Base-by-base conservation (phyloP, 2,888 invertebrate genomes). In the Ernsta delagoae region DNA sequence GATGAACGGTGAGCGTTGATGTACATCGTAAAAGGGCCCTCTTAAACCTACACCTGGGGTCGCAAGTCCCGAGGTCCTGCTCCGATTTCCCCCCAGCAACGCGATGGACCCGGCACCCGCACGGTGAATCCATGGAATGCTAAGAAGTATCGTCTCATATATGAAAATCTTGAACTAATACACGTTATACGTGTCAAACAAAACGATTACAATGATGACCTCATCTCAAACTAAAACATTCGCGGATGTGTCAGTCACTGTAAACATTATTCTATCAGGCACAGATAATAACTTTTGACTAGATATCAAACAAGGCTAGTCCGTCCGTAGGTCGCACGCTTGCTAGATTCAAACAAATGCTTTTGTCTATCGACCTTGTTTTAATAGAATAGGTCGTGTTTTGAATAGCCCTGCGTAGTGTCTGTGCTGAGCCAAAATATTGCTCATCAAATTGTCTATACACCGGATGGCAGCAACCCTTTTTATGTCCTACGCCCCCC, bases 341-440 rank as follows among this genome's bases (percentile, higher is more conserved):
- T 61, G 59, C 74, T 78, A 77, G 77, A n/a, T 45, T 77, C 75
- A 75, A 81, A 79, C 78, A 81, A 78, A 75, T 75, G 71, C 75
- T 45, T 75, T 76, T 76, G 77, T 78, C 59, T 71, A 70, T 34
- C 72, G 77, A 79, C 78, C 79, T 78, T 77, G 71, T 24, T 36
- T 70, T 70, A 63, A 73, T 70, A 71, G 72, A 79, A 78, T 80
- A 74, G 75, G 71, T 75, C 71, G 69, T 76, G 75, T 78, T 77
- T 72, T 74, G 70, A 74, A 73, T 74, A 72, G 65, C 74, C 72
- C 74, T 66, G 69, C 68, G 75, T 71, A 76, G 75, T 77, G 76
- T 78, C 59, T 39, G 31, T 50, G 59, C 24, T 24, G 43, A 43
- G 9, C 43, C 43, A 43, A 43, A 43, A 43, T 43, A 43, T 43